Conservation (phyloP, 2,888 invertebrate species). For the Falcaria lacertinaria region DNA sequence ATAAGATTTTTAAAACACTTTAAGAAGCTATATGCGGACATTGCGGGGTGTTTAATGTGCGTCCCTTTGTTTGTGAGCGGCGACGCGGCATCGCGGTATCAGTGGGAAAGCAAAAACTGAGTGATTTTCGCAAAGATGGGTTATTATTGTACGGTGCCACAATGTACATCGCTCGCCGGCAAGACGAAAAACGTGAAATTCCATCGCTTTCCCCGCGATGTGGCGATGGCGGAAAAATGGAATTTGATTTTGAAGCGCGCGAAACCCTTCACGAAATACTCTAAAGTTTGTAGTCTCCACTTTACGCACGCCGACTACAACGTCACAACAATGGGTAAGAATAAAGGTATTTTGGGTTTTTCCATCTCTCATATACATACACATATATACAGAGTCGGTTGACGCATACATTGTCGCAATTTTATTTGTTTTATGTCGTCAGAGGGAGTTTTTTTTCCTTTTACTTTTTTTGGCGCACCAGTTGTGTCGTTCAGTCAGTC, state of each 20-base stretch:
- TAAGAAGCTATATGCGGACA: slow-evolving; percentile 13
- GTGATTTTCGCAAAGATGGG: slow-evolving; percentile 53
- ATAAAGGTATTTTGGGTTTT: slow-evolving; percentile 71
- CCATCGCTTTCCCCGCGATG: slow-evolving; percentile 70
- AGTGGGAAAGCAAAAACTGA: slow-evolving; percentile 43
- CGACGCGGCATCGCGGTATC: slow-evolving; percentile 5
- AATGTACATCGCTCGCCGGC: slow-evolving; percentile 76
- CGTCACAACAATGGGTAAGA: slow-evolving; percentile 77
- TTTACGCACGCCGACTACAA: slow-evolving; percentile 71
- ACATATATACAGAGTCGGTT: slow-evolving; percentile 20
- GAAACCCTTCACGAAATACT: slow-evolving; percentile 74
- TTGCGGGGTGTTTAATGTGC: slow-evolving; percentile 33
- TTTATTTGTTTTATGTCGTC: slow-evolving; percentile 16
- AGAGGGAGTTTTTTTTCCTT: background rate
- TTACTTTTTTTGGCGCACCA: background rate
- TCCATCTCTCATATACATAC: slow-evolving; percentile 46
- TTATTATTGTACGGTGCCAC: slow-evolving; percentile 77
- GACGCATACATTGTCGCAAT: slow-evolving; percentile 40
- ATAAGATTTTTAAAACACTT: slow-evolving; percentile 26
- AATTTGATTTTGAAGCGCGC: slow-evolving; percentile 66
- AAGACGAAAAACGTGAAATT: slow-evolving; percentile 77
- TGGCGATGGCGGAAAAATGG: slow-evolving; percentile 65
- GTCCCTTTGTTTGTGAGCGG: slow-evolving; percentile 16
- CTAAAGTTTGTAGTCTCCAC: slow-evolving; percentile 75
- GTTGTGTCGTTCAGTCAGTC: slow-evolving; percentile 1